Conservation (phyloP, 2,888 invertebrate genomes). For the Andrena chrysosceles region DNA sequence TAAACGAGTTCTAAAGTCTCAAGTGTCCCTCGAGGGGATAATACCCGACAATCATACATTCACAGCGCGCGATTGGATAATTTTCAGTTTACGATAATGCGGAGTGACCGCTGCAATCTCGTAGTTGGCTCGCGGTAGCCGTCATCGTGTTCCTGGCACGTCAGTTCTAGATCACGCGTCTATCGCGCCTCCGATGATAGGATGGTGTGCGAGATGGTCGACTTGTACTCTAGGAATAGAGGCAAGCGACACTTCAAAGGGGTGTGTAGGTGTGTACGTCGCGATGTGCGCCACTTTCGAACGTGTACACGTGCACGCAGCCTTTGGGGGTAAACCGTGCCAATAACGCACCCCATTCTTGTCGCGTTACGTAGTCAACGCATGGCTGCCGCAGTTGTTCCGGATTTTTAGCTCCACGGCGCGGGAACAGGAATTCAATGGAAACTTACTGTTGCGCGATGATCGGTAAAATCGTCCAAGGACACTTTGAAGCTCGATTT, state of each 20-base stretch:
- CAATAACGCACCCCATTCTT: slow-evolving; percentile 61
- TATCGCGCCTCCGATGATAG: slow-evolving; percentile 18
- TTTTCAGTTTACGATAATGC: slow-evolving; percentile 31
- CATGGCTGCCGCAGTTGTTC: slow-evolving; percentile 10
- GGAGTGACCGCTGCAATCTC: slow-evolving; percentile 21
- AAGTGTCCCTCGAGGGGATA: neutral
- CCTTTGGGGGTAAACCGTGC: slow-evolving; percentile 56
- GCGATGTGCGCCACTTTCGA: slow-evolving; percentile 26
- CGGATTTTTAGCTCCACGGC: slow-evolving; percentile 33
- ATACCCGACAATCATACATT: slow-evolving; percentile 22
- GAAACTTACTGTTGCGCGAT: slow-evolving; percentile 1
- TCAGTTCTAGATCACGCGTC: slow-evolving; percentile 37
- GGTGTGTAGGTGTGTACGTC: slow-evolving; percentile 4
- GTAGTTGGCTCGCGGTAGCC: slow-evolving; percentile 3
- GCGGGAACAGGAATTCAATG: slow-evolving; percentile 9
- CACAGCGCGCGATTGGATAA: neutral
- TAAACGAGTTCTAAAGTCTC: neutral
- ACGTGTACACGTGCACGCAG: slow-evolving; percentile 33
- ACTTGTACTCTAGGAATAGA: slow-evolving; percentile 51
- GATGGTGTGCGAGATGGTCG: slow-evolving; percentile 39
- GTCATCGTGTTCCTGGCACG: slow-evolving; percentile 40
- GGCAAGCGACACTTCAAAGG: slow-evolving; percentile 60
- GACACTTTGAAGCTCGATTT: slow-evolving; percentile 10
- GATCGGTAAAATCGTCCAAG: neutral
- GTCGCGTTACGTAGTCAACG: slow-evolving; percentile 45